A percentile compares a stretch with the other conserved stretches of the same genome.
phyloP scores from a whole-genome alignment of 2,888 invertebrate species.

The Cantharis rustica region DNA sequence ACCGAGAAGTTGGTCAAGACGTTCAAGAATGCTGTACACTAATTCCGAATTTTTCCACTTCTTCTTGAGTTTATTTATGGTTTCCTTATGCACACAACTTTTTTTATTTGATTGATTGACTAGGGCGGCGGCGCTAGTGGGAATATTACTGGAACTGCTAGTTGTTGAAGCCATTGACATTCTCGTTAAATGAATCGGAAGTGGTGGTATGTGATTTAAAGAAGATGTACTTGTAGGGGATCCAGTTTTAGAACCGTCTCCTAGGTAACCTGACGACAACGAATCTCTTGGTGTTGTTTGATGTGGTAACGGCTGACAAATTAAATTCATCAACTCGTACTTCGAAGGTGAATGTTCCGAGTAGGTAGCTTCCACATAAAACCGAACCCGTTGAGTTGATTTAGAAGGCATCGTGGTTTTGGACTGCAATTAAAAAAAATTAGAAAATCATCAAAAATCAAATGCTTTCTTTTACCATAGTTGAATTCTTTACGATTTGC shows the following conservation, averaged over 20 bases:
- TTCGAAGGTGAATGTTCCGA: neutral
- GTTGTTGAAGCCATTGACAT: constrained; percentile 16
- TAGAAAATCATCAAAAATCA: neutral
- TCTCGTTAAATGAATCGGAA: constrained; percentile 8
- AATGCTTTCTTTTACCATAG: neutral
- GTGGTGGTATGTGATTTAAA: constrained; percentile 9
- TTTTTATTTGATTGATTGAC: constrained; percentile 1
- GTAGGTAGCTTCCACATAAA: neutral
- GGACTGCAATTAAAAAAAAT: neutral
- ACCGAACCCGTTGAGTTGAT: neutral
- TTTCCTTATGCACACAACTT: constrained; percentile 17
- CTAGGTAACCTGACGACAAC: constrained; percentile 21
- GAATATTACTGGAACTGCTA: constrained; percentile 25
- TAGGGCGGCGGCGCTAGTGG: constrained; percentile 27
- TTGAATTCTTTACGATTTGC: neutral
- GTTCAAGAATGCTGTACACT: constrained; percentile 25
- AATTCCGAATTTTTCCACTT: constrained; percentile 29
- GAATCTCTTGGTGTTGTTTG: neutral
- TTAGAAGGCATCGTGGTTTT: neutral
- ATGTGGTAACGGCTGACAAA: neutral
- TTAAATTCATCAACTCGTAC: neutral
- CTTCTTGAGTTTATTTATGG: constrained; percentile 17
- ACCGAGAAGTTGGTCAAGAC: constrained; percentile 18
- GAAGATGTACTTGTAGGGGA: constrained; percentile 17
- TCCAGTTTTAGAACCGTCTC: constrained; percentile 28